Evolutionary conservation across 2,113 vertebrate genomes (phyloP).

Genomic region (Microtus richardsoni): DNA sequence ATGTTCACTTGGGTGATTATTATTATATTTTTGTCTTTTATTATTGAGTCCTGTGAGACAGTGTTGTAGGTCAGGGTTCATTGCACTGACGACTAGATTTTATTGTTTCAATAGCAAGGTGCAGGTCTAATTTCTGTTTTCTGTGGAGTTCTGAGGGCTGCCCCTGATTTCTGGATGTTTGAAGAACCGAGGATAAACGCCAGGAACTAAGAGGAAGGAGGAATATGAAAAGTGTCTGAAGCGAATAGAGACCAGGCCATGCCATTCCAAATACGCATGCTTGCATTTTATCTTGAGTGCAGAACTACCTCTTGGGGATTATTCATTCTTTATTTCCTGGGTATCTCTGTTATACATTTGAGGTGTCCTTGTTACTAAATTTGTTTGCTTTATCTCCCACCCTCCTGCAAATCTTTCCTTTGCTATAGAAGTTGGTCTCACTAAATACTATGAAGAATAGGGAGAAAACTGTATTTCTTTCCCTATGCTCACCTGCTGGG

Average conservation of each 20-base stretch:
- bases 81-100: slow-evolving; percentile 23
- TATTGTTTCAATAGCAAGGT: slow-evolving; percentile 15
- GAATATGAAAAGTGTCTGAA: slow-evolving; percentile 1
- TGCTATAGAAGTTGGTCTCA: not conserved
- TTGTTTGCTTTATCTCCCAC: not conserved
- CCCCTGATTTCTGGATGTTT: not conserved
- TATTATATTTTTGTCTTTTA: not conserved
- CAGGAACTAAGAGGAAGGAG: slow-evolving; percentile 41
- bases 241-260: not conserved
- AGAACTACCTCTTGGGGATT: not conserved
- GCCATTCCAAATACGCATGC: not conserved
- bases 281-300: not conserved
- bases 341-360: not conserved
- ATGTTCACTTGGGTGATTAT: not conserved
- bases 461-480: not conserved
- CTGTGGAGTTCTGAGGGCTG: not conserved
- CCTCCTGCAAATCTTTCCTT: not conserved
- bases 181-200: not conserved
- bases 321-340: not conserved
- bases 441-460: not conserved
- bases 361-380: not conserved
- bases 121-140: slow-evolving; percentile 24
- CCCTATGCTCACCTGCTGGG: not conserved
- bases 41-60: slow-evolving; percentile 12
- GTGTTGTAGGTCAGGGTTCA: slow-evolving; percentile 31